Percentiles rank a stretch among this genome's conserved stretches.
Evolutionary conservation across 1,140 invertebrate genomes (phyloP).

Genomic region (Pseudachorutes palmiensis): DNA sequence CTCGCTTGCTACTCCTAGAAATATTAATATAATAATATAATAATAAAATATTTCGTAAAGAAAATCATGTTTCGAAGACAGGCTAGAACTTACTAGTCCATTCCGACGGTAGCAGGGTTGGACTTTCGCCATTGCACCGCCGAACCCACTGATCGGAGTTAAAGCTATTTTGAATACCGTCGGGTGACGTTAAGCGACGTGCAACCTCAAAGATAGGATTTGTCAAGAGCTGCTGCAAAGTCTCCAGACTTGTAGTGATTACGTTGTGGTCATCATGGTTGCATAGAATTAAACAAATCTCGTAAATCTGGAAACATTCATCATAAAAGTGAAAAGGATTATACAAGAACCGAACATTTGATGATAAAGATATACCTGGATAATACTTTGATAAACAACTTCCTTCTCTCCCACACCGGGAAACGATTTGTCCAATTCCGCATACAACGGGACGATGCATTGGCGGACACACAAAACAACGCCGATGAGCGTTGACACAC

Average conservation of each 20-base stretch:
- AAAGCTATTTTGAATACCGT: slow-evolving; percentile 48
- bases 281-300: slow-evolving; percentile 65
- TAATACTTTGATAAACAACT: slow-evolving; percentile 15
- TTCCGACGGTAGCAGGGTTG: background rate
- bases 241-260: slow-evolving; percentile 72
- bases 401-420: slow-evolving; percentile 13
- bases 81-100: background rate
- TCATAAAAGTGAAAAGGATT: slow-evolving; percentile 31
- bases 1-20: slow-evolving; percentile 23
- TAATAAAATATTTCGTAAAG: no score
- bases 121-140: background rate
- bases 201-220: slow-evolving; percentile 55
- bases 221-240: slow-evolving; percentile 62
- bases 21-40: no score
- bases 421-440: slow-evolving; percentile 3
- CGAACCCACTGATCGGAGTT: slow-evolving; percentile 40
- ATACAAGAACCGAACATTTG: slow-evolving; percentile 12
- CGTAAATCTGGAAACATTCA: slow-evolving; percentile 64
- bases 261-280: slow-evolving; percentile 70
- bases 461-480: slow-evolving; percentile 31
- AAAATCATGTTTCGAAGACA: background rate
- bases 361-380: slow-evolving; percentile 14
- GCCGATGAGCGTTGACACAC: slow-evolving; percentile 29
- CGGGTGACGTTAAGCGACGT: slow-evolving; percentile 49
- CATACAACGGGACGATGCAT: slow-evolving; percentile 17